A percentile compares a stretch with the other conserved stretches of the same genome.
Conservation (phyloP, 2,113 vertebrate genomes). For the Cyanoramphus novaezelandiae region DNA sequence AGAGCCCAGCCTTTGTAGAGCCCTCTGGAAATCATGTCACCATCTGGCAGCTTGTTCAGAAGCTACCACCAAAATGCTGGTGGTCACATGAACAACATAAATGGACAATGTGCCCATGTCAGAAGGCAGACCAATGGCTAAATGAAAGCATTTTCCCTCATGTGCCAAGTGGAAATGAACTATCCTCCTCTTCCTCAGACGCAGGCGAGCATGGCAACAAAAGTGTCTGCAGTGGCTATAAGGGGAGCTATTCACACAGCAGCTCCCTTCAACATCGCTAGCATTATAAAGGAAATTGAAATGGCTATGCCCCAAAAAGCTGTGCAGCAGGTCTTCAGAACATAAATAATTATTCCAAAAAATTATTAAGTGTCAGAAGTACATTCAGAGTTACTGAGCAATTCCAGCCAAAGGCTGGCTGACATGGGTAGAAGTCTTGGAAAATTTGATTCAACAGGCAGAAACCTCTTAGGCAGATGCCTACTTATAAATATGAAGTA, state of each 20-base stretch:
- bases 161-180: neutral
- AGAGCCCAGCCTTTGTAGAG: neutral
- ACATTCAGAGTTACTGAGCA: neutral
- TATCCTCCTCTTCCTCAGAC: neutral
- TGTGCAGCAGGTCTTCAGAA: neutral
- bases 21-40: neutral
- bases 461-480: neutral
- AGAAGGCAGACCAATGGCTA: neutral
- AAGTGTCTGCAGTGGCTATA: neutral
- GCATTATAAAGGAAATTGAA: neutral
- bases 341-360: neutral
- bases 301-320: neutral
- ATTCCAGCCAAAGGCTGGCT: neutral
- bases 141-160: neutral
- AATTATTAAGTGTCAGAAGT: neutral
- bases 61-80: neutral
- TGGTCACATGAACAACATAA: rapidly evolving
- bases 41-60: neutral
- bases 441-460: neutral
- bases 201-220: neutral
- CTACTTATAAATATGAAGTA: neutral
- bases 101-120: neutral
- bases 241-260: neutral
- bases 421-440: neutral
- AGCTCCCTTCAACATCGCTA: neutral